These are phyloP conservation scores for Oncorhynchus clarkii DNA, from an alignment of 2,113 vertebrate species.

Conservation along the genomic window DNA sequence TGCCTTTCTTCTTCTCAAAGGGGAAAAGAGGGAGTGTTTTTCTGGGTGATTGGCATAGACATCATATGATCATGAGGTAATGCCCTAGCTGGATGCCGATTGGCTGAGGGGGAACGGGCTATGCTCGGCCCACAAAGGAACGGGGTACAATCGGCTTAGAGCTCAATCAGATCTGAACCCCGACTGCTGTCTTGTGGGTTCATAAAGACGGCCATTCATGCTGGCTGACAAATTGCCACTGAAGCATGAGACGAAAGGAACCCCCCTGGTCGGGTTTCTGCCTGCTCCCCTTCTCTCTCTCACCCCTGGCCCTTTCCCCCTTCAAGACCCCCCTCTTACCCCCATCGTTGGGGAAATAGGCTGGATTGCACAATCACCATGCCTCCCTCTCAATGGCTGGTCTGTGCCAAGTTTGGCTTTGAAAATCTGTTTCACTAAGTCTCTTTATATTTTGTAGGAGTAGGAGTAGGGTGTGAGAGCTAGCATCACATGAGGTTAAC, in stretches of 20 bases:
- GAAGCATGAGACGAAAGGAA: slow-evolving; percentile 75
- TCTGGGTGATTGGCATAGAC: slow-evolving; percentile 48
- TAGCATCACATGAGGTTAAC: slow-evolving; percentile 45
- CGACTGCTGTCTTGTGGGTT: slow-evolving; percentile 52
- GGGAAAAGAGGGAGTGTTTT: slow-evolving; percentile 49
- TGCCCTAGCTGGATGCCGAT: slow-evolving; percentile 51
- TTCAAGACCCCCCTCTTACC: neutral
- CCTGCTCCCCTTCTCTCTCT: too few relatives aligned
- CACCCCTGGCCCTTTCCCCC: neutral
- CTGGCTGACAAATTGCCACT: slow-evolving; percentile 70
- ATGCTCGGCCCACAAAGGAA: slow-evolving; percentile 74
- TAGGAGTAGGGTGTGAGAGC: slow-evolving; percentile 28
- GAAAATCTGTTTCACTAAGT: slow-evolving; percentile 1
- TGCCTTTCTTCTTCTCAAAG: slow-evolving; percentile 49
- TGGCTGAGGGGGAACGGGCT: slow-evolving; percentile 78
- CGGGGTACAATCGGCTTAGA: neutral
- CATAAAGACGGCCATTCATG: slow-evolving; percentile 68
- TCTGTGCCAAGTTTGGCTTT: slow-evolving; percentile 6
- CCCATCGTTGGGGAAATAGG: slow-evolving; percentile 35
- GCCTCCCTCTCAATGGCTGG: neutral
- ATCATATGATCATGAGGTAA: slow-evolving; percentile 78
- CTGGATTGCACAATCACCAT: slow-evolving; percentile 10
- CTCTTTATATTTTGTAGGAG: slow-evolving; percentile 7
- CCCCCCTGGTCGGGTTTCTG: slow-evolving; percentile 11
- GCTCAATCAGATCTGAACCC: slow-evolving; percentile 57